phyloP scores from a whole-genome alignment of 2,888 invertebrate species.

The Brachypterus glaber region DNA sequence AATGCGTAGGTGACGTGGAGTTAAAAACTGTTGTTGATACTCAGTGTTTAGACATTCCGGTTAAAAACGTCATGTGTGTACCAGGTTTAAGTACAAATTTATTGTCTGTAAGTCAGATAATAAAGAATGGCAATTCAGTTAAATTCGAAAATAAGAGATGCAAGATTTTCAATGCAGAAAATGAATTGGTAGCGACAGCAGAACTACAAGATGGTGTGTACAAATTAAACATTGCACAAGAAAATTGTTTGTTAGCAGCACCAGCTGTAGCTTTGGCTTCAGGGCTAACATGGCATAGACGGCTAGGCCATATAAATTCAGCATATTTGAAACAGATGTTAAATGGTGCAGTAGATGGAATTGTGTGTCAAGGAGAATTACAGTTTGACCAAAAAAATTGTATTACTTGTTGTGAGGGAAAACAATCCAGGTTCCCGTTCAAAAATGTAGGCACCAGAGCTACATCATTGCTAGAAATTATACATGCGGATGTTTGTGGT shows the following conservation, averaged over 20 bases:
- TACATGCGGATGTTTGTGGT: conserved; percentile 21
- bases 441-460: conserved; percentile 14
- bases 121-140: conserved; percentile 22
- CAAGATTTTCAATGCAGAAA: conserved; percentile 19
- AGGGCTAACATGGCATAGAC: conserved; percentile 18
- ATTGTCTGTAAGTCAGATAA: conserved; percentile 16
- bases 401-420: conserved; percentile 5
- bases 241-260: neutral
- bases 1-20: conserved; percentile 17
- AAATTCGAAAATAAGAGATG: conserved; percentile 19
- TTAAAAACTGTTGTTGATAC: conserved; percentile 14
- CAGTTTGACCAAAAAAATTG: neutral
- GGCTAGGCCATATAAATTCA: conserved; percentile 17
- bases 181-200: conserved; percentile 17
- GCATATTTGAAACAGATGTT: conserved; percentile 12
- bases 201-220: conserved; percentile 19
- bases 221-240: conserved; percentile 14
- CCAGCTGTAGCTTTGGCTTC: neutral
- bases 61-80: neutral
- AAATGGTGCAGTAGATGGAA: conserved; percentile 3
- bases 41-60: neutral
- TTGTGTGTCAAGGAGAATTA: neutral
- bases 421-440: conserved; percentile 16
- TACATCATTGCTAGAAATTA: conserved; percentile 9
- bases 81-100: neutral